Conservation (phyloP, 2,797 vertebrate species). For the Leontocebus nigricollis region DNA sequence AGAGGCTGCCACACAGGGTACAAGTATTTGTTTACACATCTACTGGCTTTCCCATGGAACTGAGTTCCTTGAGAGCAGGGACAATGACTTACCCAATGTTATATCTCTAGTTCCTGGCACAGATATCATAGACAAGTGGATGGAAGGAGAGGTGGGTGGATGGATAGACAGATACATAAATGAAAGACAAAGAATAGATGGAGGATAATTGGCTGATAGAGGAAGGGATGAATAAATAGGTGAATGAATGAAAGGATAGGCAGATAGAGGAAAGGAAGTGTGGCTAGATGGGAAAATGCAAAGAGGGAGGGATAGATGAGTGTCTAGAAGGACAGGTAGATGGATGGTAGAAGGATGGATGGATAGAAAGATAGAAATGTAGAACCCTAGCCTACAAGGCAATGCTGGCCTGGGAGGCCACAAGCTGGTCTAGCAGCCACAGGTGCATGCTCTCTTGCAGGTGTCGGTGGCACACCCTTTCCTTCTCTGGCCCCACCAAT, state of each 20-base stretch:
- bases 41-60: background rate
- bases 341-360: background rate
- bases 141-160: background rate
- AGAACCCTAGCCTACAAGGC: too few relatives aligned
- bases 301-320: background rate
- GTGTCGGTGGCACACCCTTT: background rate
- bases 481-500: constrained; percentile 78
- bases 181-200: too few relatives aligned
- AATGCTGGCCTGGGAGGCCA: background rate
- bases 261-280: background rate
- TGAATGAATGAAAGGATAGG: background rate
- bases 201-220: too few relatives aligned
- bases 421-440: background rate
- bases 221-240: too few relatives aligned
- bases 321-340: background rate
- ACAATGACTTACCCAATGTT: background rate
- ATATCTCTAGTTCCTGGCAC: background rate
- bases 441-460: background rate
- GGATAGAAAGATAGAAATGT: background rate
- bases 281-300: background rate
- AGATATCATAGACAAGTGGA: background rate
- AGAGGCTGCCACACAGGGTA: background rate
- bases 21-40: background rate
- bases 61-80: background rate
- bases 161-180: too few relatives aligned